A percentile compares a stretch with the other conserved stretches of the same genome.
Evolutionary conservation across 1,140 invertebrate genomes (phyloP).

Genomic region (Eciton burchellii): DNA sequence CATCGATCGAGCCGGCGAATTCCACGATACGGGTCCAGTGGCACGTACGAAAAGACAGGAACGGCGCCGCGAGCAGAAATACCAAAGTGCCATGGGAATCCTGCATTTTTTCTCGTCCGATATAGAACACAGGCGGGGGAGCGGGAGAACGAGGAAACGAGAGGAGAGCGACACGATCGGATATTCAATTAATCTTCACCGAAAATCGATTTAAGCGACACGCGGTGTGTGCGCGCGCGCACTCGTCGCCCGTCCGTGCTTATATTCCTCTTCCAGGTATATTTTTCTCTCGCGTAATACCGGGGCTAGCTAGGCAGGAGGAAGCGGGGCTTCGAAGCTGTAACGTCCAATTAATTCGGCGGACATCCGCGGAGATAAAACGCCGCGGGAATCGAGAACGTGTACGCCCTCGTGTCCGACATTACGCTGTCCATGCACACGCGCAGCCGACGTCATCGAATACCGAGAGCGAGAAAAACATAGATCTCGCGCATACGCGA

Average conservation of each 20-base stretch:
- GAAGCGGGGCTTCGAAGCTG: slow-evolving; percentile 36
- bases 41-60: slow-evolving; percentile 65
- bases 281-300: slow-evolving; percentile 63
- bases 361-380: slow-evolving; percentile 49
- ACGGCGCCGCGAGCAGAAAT: slow-evolving; percentile 55
- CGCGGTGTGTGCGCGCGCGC: slow-evolving; percentile 14
- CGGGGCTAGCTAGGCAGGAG: slow-evolving; percentile 28
- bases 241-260: slow-evolving; percentile 8
- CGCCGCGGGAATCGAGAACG: slow-evolving; percentile 31
- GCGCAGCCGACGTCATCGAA: slow-evolving; percentile 3
- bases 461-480: slow-evolving; percentile 5
- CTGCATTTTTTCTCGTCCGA: slow-evolving; percentile 68
- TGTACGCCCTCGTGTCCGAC: slow-evolving; percentile 19
- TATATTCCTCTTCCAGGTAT: slow-evolving; percentile 20
- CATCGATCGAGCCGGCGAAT: slow-evolving; percentile 72
- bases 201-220: slow-evolving; percentile 59
- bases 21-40: slow-evolving; percentile 63
- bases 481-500: neutral
- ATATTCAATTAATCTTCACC: slow-evolving; percentile 70
- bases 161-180: slow-evolving; percentile 34
- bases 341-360: slow-evolving; percentile 55
- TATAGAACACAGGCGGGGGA: slow-evolving; percentile 36
- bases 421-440: neutral
- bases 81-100: slow-evolving; percentile 64
- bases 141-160: slow-evolving; percentile 13